These are phyloP conservation scores for Heliconius ethilla DNA, from an alignment of 2,888 invertebrate genomes.

Conservation along the genomic window DNA sequence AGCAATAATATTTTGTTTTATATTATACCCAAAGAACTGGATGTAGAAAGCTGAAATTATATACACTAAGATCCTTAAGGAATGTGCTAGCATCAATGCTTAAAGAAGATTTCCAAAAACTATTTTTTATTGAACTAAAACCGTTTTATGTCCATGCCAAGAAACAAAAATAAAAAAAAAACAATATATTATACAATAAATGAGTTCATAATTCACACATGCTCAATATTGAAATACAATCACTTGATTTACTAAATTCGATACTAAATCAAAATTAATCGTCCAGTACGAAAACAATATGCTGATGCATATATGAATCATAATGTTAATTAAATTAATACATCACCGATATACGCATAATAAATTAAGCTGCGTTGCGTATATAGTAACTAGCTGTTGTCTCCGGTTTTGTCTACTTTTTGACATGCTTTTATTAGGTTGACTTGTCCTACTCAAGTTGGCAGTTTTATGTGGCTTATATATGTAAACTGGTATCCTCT, in stretches of 20 bases:
- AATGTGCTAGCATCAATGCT: too few species aligned
- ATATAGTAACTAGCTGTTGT: background rate
- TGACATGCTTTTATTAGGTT: background rate
- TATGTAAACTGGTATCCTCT: too few species aligned
- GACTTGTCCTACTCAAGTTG: background rate
- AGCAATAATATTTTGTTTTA: too few species aligned
- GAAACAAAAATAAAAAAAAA: too few species aligned
- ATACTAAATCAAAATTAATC: slow-evolving; percentile 19
- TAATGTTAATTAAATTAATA: slow-evolving; percentile 21
- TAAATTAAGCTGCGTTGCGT: background rate
- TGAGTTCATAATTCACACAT: background rate
- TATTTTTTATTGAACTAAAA: too few species aligned
- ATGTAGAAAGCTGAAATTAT: too few species aligned
- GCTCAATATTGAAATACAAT: background rate
- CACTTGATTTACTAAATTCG: background rate
- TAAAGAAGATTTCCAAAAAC: too few species aligned
- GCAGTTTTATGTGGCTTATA: too few species aligned
- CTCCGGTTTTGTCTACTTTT: background rate
- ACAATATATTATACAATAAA: too few species aligned
- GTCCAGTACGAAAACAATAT: slow-evolving; percentile 19
- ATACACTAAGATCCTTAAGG: too few species aligned
- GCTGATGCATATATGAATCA: slow-evolving; percentile 15
- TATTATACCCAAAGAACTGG: too few species aligned
- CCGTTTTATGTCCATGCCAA: too few species aligned
- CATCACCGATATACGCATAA: background rate